Conservation (phyloP, 1,140 invertebrate species). For the Temnothorax curvispinosus region DNA sequence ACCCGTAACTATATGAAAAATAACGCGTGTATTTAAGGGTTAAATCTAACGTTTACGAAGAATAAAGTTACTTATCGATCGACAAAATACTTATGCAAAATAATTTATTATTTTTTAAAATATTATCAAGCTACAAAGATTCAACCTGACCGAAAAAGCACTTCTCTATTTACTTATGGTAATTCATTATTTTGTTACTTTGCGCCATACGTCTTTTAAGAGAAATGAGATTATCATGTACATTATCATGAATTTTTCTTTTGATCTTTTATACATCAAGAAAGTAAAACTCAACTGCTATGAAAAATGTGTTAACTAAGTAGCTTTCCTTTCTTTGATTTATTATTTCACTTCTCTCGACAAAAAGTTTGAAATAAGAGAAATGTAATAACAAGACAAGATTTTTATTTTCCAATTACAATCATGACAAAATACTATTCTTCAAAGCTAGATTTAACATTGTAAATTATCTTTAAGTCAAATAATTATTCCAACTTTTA, state of each 20-base stretch:
- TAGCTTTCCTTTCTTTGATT: background rate
- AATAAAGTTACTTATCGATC: background rate
- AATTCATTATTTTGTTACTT: background rate
- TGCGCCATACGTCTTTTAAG: no score
- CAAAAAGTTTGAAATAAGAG: background rate
- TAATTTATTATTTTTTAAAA: no score
- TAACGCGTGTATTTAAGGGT: background rate
- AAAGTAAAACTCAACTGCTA: background rate
- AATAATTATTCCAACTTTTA: background rate
- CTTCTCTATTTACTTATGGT: no score
- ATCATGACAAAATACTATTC: background rate
- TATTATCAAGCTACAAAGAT: no score
- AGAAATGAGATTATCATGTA: no score
- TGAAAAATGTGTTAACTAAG: background rate
- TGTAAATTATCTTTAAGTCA: background rate
- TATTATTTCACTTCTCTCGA: background rate
- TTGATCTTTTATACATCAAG: background rate
- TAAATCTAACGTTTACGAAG: background rate
- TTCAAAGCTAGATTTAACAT: background rate
- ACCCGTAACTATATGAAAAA: no score
- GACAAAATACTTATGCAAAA: no score
- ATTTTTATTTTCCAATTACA: background rate
- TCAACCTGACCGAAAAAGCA: no score
- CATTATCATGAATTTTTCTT: background rate
- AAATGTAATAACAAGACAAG: background rate